phyloP scores from a whole-genome alignment of 2,113 vertebrate genomes.

The Sarotherodon lohbergeri region DNA sequence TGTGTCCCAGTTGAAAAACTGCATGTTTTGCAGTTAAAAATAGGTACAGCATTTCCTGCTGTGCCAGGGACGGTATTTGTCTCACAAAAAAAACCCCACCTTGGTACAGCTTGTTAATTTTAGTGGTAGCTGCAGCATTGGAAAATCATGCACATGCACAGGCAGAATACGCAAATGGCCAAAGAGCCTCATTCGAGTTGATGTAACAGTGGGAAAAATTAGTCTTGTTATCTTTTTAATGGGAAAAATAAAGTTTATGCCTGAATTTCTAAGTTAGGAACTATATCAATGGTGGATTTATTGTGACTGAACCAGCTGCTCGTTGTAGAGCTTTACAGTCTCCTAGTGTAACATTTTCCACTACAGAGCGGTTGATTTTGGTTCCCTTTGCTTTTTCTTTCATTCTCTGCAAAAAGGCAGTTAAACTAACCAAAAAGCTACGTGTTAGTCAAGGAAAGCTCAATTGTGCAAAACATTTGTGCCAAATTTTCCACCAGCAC shows the following conservation, averaged over 20 bases:
- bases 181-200: neutral
- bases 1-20: constrained; percentile 65
- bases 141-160: neutral
- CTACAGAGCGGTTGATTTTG: neutral
- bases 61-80: constrained; percentile 36
- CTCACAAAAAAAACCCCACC: constrained; percentile 23
- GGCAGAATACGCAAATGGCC: neutral
- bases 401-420: neutral
- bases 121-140: neutral
- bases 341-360: neutral
- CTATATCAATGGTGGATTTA: neutral
- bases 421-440: neutral
- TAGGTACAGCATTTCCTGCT: constrained; percentile 69
- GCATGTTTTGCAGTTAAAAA: constrained; percentile 69
- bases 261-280: neutral
- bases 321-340: neutral
- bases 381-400: neutral
- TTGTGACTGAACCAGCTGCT: neutral
- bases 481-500: neutral
- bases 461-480: neutral
- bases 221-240: neutral
- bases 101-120: neutral
- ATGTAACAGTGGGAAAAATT: neutral
- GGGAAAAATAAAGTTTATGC: neutral
- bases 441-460: neutral